These are phyloP conservation scores for Dromius quadrimaculatus DNA, from an alignment of 2,888 invertebrate genomes.

Conservation along the genomic window DNA sequence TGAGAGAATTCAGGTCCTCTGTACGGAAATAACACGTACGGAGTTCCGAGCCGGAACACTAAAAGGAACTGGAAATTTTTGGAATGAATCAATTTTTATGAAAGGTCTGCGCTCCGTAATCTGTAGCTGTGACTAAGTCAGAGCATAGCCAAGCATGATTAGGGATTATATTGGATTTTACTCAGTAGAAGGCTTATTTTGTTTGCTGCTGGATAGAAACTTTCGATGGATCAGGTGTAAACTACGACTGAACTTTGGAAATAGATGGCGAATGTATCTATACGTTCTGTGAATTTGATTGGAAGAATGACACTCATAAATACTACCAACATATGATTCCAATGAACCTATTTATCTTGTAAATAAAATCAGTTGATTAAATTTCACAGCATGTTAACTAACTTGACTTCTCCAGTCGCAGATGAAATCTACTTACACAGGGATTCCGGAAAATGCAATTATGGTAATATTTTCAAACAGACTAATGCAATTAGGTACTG, in stretches of 20 bases:
- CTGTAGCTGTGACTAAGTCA: constrained; percentile 34
- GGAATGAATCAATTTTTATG: constrained; percentile 46
- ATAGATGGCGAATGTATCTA: too few relatives aligned
- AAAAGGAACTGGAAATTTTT: constrained; percentile 40
- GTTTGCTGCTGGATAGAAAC: background rate
- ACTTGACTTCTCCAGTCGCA: too few relatives aligned
- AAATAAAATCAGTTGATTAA: too few relatives aligned
- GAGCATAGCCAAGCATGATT: constrained; percentile 34
- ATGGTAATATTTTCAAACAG: constrained; percentile 31
- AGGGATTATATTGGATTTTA: constrained; percentile 44
- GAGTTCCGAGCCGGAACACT: constrained; percentile 39
- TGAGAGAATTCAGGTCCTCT: constrained; percentile 14
- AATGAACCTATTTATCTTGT: too few relatives aligned
- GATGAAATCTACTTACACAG: too few relatives aligned
- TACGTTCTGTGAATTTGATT: too few relatives aligned
- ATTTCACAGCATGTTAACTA: too few relatives aligned
- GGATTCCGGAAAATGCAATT: constrained; percentile 28
- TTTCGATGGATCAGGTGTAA: too few relatives aligned
- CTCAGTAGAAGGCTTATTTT: constrained; percentile 6
- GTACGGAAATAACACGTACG: constrained; percentile 33
- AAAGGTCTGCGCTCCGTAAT: constrained; percentile 6
- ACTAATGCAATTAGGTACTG: constrained; percentile 19
- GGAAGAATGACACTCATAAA: too few relatives aligned
- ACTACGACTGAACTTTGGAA: too few relatives aligned
- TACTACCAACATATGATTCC: too few relatives aligned